A percentile compares a stretch with the other conserved stretches of the same genome.
Conservation (phyloP, 2,888 invertebrate genomes). For the Cerceris rybyensis region DNA sequence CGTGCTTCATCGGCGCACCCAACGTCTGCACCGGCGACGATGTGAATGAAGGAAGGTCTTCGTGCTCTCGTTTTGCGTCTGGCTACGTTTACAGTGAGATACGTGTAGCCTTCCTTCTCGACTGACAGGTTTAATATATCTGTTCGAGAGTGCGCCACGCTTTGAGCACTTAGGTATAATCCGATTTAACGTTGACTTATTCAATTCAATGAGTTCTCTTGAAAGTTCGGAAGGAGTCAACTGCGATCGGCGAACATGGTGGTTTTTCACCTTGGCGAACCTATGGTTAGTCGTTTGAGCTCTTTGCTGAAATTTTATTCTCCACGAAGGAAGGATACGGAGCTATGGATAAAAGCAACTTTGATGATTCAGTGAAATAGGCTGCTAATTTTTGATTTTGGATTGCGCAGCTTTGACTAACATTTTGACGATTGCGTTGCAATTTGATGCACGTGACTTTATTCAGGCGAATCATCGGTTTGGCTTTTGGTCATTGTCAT, state of each 20-base stretch:
- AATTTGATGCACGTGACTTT: too few relatives aligned
- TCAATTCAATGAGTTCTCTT: conserved; percentile 48
- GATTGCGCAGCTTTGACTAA: too few relatives aligned
- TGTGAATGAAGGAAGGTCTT: conserved; percentile 56
- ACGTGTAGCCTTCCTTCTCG: conserved; percentile 46
- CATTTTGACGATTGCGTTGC: too few relatives aligned
- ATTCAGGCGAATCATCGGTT: too few relatives aligned
- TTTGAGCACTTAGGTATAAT: conserved; percentile 47
- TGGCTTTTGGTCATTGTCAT: too few relatives aligned
- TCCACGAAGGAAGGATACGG: too few relatives aligned
- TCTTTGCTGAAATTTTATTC: too few relatives aligned
- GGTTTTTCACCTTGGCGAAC: background rate
- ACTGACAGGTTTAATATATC: conserved; percentile 52
- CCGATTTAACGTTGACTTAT: conserved; percentile 50
- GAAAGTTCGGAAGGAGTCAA: conserved; percentile 12
- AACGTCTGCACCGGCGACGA: conserved; percentile 31
- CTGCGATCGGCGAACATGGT: too few relatives aligned
- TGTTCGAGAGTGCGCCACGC: conserved; percentile 39
- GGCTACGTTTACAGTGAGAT: conserved; percentile 41
- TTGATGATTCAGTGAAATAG: too few relatives aligned
- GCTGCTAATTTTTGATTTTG: too few relatives aligned
- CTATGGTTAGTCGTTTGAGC: too few relatives aligned
- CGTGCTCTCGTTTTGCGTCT: conserved; percentile 59
- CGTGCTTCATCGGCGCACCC: conserved; percentile 55
- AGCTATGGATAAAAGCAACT: too few relatives aligned